Conservation (phyloP, 37 sponge, comb jelly and placozoan genomes). For the Ephydatia muelleri region DNA sequence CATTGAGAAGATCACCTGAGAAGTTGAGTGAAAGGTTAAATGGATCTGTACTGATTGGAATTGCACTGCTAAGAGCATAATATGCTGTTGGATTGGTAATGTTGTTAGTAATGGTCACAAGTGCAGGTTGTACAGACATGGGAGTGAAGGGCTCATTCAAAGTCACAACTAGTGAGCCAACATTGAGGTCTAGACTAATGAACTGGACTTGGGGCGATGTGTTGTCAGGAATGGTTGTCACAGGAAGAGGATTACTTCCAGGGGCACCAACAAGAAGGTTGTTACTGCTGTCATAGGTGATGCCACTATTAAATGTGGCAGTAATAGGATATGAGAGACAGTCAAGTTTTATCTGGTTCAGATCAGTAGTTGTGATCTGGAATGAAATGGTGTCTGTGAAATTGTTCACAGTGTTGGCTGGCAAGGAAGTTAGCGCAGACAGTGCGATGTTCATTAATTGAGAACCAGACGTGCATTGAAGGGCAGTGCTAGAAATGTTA, state of each 20-base stretch:
- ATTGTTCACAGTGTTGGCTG: constrained; percentile 30
- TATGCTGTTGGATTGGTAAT: constrained; percentile 8
- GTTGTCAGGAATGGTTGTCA: constrained; percentile 51
- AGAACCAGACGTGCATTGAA: constrained; percentile 34
- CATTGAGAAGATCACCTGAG: constrained; percentile 7
- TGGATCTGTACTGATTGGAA: not conserved
- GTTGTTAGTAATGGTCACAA: constrained; percentile 8
- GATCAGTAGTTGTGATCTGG: constrained; percentile 40
- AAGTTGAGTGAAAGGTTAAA: constrained; percentile 1
- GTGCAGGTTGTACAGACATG: constrained; percentile 3
- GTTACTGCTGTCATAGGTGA: constrained; percentile 61
- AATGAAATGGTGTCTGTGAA: constrained; percentile 51
- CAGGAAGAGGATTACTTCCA: constrained; percentile 49
- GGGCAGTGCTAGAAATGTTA: constrained; percentile 48
- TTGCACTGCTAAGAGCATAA: not conserved
- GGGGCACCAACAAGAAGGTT: constrained; percentile 59
- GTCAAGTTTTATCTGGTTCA: constrained; percentile 64
- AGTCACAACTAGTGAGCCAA: constrained; percentile 46
- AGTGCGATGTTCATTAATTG: constrained; percentile 33
- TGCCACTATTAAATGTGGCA: constrained; percentile 56
- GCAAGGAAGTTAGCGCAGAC: constrained; percentile 14
- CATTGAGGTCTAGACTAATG: constrained; percentile 51
- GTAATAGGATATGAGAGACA: constrained; percentile 30
- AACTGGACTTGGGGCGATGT: constrained; percentile 48
- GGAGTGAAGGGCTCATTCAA: constrained; percentile 78